Conservation (phyloP, 2,888 invertebrate genomes). For the Spodoptera exigua region DNA sequence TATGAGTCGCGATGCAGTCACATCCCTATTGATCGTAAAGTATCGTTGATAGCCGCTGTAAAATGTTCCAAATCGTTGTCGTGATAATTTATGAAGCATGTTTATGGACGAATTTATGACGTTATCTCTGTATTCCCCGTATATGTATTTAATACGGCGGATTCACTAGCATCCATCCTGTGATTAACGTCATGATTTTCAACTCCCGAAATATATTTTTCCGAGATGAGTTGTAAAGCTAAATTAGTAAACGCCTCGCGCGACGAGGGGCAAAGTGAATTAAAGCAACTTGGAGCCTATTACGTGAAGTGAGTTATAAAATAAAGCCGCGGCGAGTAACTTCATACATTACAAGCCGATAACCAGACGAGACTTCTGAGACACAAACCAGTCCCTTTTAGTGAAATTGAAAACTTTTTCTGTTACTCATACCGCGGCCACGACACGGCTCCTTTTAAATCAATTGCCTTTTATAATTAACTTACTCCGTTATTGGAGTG, state of each 20-base stretch:
- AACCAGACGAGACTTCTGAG: constrained; percentile 89
- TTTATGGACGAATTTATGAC: constrained; percentile 86
- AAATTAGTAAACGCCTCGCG: constrained; percentile 76
- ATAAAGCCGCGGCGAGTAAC: constrained; percentile 86
- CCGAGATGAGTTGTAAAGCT: constrained; percentile 62
- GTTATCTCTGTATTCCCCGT: constrained; percentile 69
- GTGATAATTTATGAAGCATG: constrained; percentile 88
- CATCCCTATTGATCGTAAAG: constrained; percentile 87
- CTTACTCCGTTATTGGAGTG: constrained; percentile 86
- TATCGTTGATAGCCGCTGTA: constrained; percentile 87
- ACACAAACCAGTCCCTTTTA: constrained; percentile 90
- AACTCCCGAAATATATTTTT: constrained; percentile 53
- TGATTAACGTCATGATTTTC: constrained; percentile 51
- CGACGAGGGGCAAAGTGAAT: constrained; percentile 79
- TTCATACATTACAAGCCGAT: constrained; percentile 90
- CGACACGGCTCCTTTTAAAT: constrained; percentile 87
- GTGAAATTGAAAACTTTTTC: constrained; percentile 90
- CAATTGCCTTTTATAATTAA: constrained; percentile 89
- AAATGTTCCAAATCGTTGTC: constrained; percentile 88
- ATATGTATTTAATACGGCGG: constrained; percentile 51
- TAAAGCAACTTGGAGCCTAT: constrained; percentile 84
- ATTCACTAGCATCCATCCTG: constrained; percentile 49
- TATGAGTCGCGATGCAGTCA: constrained; percentile 82
- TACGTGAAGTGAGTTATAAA: constrained; percentile 88
- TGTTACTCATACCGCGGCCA: constrained; percentile 87